Base-by-base conservation (phyloP, 2,797 vertebrate species). In the Semaprochilodus insignis region DNA sequence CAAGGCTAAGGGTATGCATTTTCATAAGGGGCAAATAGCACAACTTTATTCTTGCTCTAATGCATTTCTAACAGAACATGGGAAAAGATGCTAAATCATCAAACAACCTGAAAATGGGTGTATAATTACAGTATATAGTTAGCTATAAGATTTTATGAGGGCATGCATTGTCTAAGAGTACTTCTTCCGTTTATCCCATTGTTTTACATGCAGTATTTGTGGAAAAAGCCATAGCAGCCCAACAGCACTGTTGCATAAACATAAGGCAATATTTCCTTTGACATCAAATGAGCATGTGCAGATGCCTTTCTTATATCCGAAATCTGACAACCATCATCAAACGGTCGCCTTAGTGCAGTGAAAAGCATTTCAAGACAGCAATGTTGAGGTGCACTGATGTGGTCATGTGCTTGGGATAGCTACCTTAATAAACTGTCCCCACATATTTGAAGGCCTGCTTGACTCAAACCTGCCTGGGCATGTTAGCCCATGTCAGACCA, bases 401-500 rank as follows among this genome's bases (percentile, higher is more conserved):
- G 40, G 52, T 65, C 60, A 57, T 23, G 14, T 51, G 17, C 21
- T 66, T 74, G 51, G 21, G n/a, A 70, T 14, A 13, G n/a, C 67
- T 70, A 15, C 15, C 14, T 55, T 44, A 13, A 14, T n/a, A 44
- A 44, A 40, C 36, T 44, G 6, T 21, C 14, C 15, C n/a, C 34
- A 51, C 60, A 70, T 77, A 34, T 31, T 76, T 76, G 19, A 71
- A 19, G 17, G 51, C 27, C 66, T 78, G 70, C 19, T 36, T 48
- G 31, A n/a, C 69, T 63, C 16, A 67, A 52, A 81, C 54, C 6
- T 73, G 74, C 34, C 48, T n/a, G 23, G 63, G n/a, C 80, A 69
- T 36, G 60, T 62, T 31, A 74, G 70, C 63, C 51, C 48, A 27
- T 63, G 21, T 4, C 72, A 77, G 48, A 65, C 31, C 27, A 78